Evolutionary conservation across 2,797 vertebrate species (phyloP).

Genomic region (Philypnodon macrostomus): DNA sequence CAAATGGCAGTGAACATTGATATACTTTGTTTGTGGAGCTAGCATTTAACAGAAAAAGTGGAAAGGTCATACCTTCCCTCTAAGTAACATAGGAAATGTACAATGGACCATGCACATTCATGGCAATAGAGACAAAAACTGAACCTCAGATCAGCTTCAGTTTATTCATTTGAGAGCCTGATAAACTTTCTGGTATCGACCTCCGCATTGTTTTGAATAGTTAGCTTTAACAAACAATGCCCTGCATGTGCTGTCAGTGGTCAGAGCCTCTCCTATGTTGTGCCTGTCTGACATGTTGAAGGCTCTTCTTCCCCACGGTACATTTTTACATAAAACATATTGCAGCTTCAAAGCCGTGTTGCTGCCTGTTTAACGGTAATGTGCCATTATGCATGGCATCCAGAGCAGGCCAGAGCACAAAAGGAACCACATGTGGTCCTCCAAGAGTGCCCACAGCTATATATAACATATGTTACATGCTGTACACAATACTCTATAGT

Average conservation of each 20-base stretch:
- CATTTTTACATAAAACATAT: slow-evolving; percentile 56
- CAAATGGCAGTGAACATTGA: too few relatives aligned
- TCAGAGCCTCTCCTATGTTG: background rate
- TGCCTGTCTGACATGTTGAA: slow-evolving; percentile 39
- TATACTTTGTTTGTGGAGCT: too few relatives aligned
- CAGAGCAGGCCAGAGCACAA: slow-evolving; percentile 53
- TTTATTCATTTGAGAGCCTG: background rate
- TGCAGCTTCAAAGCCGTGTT: slow-evolving; percentile 63
- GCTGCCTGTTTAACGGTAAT: slow-evolving; percentile 67
- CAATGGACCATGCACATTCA: too few relatives aligned
- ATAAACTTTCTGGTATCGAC: too few relatives aligned
- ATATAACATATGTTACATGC: slow-evolving; percentile 64
- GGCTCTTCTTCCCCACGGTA: slow-evolving; percentile 46
- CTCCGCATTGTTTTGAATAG: too few relatives aligned
- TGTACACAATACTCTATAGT: slow-evolving; percentile 32
- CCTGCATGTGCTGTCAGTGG: background rate
- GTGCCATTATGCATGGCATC: slow-evolving; percentile 66
- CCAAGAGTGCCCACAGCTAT: slow-evolving; percentile 54
- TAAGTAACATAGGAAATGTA: too few relatives aligned
- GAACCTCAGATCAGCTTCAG: too few relatives aligned
- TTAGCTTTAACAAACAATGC: background rate
- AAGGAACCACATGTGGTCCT: slow-evolving; percentile 68
- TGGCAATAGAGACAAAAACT: too few relatives aligned
- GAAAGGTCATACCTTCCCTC: too few relatives aligned
- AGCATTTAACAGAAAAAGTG: too few relatives aligned